Conservation (phyloP, 2,113 vertebrate genomes). For the Cichladusa arquata region DNA sequence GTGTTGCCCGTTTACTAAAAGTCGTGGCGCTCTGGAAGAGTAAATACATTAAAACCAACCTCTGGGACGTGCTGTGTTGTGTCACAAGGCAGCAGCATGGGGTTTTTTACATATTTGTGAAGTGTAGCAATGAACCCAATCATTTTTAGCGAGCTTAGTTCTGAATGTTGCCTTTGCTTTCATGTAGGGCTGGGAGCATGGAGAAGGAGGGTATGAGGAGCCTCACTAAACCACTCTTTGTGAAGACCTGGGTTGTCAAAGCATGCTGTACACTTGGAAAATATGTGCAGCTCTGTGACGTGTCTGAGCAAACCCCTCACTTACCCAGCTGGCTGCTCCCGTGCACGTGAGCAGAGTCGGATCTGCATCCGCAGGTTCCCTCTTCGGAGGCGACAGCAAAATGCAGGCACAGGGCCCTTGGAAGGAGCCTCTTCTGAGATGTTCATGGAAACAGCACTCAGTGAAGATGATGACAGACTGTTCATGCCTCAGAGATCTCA, state of each 20-base stretch:
- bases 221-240: rapidly evolving
- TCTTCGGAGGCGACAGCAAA: rapidly evolving
- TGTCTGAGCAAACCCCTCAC: neutral
- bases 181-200: neutral
- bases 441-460: neutral
- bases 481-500: neutral
- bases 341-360: rapidly evolving
- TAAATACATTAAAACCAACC: neutral
- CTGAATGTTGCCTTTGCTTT: neutral
- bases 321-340: neutral
- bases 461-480: neutral
- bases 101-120: neutral
- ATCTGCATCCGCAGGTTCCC: neutral
- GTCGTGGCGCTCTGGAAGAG: slow-evolving; percentile 19
- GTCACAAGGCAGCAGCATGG: neutral
- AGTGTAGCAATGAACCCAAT: neutral
- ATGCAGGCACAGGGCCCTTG: rapidly evolving
- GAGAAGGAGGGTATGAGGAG: neutral
- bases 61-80: neutral
- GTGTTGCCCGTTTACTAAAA: slow-evolving; percentile 24
- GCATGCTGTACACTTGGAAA: neutral
- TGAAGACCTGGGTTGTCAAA: neutral
- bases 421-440: neutral
- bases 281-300: neutral
- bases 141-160: neutral